phyloP scores from a whole-genome alignment of 2,888 invertebrate species.

The Aspidiotus rigidus region DNA sequence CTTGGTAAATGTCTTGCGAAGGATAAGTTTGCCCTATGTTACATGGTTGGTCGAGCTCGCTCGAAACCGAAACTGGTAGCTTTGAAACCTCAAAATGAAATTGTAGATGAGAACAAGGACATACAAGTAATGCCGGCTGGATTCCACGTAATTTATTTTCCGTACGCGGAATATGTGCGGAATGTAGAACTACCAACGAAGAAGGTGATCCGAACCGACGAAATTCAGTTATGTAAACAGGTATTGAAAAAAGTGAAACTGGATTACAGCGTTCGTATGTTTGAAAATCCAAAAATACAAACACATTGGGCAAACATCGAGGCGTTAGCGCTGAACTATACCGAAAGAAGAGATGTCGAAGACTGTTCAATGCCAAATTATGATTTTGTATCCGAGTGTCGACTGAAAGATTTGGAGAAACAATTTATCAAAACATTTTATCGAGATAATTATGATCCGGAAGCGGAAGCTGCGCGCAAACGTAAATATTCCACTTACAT shows the following conservation, averaged over 20 bases:
- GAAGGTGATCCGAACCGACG: not conserved
- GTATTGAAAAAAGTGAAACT: constrained; percentile 32
- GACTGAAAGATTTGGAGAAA: constrained; percentile 27
- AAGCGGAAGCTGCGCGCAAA: constrained; percentile 9
- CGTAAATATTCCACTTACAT: constrained; percentile 1
- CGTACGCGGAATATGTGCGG: constrained; percentile 34
- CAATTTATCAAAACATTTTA: constrained; percentile 13
- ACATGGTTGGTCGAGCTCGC: constrained; percentile 23
- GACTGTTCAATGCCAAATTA: constrained; percentile 31
- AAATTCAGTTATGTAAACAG: constrained; percentile 13
- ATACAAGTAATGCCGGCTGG: constrained; percentile 29
- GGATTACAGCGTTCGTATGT: constrained; percentile 23
- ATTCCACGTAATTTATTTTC: constrained; percentile 35
- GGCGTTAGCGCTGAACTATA: constrained; percentile 32
- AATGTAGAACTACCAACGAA: constrained; percentile 8
- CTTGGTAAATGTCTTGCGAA: constrained; percentile 25
- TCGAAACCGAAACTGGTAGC: constrained; percentile 27
- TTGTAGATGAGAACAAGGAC: constrained; percentile 4
- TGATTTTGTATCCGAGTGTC: constrained; percentile 14
- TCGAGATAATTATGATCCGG: not conserved
- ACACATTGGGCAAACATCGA: constrained; percentile 36
- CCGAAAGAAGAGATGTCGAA: not conserved
- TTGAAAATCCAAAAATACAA: constrained; percentile 35
- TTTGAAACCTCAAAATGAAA: constrained; percentile 33
- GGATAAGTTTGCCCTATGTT: constrained; percentile 34